Base-by-base conservation (phyloP, 2,888 invertebrate genomes). In the Hemaris fuciformis region DNA sequence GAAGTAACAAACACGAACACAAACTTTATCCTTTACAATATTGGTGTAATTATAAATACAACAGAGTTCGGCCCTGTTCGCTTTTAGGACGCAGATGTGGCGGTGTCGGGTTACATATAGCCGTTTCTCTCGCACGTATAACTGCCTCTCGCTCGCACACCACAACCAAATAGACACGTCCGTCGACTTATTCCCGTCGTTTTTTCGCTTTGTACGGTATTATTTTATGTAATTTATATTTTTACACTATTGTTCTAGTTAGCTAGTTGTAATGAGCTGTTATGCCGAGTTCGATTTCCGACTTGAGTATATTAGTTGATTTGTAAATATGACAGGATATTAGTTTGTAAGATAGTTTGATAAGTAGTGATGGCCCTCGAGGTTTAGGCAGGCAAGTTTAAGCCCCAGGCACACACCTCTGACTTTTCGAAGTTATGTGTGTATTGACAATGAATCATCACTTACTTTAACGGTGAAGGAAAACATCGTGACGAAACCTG, bases 61-160 rank as follows among this genome's bases (percentile, higher is more conserved):
- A 74, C 71, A 77, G 76, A 82, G 70, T 83, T 60, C 84, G 74
- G 71, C 81, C 79, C 87, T 86, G 86, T 73, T 67, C 76, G 83
- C 88, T 86, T 89, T 88, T 85, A 87, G 84, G 80, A 77, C 84
- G 86, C 89, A 90, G 90, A 90, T 91, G 89, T 86, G 82, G 74
- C 71, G 84, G 86, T 89, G 74, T 91, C 88, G 56, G 71, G 82
- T 91, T 90, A 84, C 90, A 65, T 75, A 62, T 42, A 34, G 60
- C 73, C 64, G 71, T 87, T 81, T 64, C 79, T 59, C 64, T 85
- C 76, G 18, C 69, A 59, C 79, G 41, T 66, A 64, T 77, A 70
- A 64, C 66, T 43, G 23, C 61, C 63, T 83, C 84, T 66, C 77
- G 20, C 53, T 83, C 81, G 42, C 59, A 60, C 72, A 61, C 60